A percentile compares a stretch with the other conserved stretches of the same genome.
phyloP scores from a whole-genome alignment of 1,140 invertebrate genomes.

The Drosophila guanche region DNA sequence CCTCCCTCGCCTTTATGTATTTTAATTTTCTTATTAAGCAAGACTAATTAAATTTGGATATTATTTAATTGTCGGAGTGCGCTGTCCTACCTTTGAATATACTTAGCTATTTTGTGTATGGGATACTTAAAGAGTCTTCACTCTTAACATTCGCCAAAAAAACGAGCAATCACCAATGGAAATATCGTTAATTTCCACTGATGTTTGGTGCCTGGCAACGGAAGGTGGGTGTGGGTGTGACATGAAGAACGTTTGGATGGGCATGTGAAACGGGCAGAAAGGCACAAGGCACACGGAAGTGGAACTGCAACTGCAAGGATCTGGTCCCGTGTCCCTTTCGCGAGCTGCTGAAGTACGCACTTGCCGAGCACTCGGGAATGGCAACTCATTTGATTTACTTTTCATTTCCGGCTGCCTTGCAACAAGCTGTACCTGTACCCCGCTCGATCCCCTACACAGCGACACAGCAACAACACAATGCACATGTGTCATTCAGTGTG shows the following conservation, averaged over 20 bases:
- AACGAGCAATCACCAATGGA: constrained; percentile 63
- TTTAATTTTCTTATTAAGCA: constrained; percentile 25
- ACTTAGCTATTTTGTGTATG: not conserved
- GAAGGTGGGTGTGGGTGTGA: constrained; percentile 6
- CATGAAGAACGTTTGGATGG: constrained; percentile 7
- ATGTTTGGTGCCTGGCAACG: constrained; percentile 42
- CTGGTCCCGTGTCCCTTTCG: not conserved
- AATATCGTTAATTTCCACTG: constrained; percentile 53
- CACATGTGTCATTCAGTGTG: constrained; percentile 32
- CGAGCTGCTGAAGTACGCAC: constrained; percentile 70
- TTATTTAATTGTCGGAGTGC: not conserved
- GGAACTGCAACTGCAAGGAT: constrained; percentile 30
- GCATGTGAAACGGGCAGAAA: not conserved
- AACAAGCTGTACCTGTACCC: constrained; percentile 28
- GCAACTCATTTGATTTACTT: constrained; percentile 82
- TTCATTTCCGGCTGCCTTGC: constrained; percentile 76
- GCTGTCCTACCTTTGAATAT: not conserved
- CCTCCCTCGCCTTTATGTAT: constrained; percentile 12
- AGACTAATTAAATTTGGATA: constrained; percentile 53
- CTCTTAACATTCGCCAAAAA: constrained; percentile 10
- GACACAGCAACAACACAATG: constrained; percentile 26
- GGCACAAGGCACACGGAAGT: not conserved
- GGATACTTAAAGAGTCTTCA: no score
- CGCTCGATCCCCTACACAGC: constrained; percentile 1
- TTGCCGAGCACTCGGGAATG: constrained; percentile 35